Evolutionary conservation across 2,888 invertebrate species (phyloP).

Genomic region (Fragum whitleyi): DNA sequence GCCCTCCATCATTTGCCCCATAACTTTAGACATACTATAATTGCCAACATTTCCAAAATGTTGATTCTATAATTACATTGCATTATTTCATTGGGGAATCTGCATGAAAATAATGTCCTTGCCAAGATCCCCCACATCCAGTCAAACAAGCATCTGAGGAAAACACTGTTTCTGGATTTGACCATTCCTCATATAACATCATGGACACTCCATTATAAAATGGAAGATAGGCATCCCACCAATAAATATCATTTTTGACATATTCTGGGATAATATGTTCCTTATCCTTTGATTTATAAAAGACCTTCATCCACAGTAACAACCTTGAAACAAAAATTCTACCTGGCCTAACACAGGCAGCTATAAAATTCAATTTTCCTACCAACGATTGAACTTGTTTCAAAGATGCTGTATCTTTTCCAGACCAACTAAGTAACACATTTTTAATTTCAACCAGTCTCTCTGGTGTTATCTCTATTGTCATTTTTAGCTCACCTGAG

Average conservation of each 20-base stretch:
- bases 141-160: neutral
- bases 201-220: neutral
- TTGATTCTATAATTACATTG: neutral
- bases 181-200: neutral
- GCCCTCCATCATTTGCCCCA: slow-evolving; percentile 4
- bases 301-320: neutral
- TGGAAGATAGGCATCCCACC: neutral
- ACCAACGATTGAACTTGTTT: neutral
- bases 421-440: no score
- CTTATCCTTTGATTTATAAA: neutral
- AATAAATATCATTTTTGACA: neutral
- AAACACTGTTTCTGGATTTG: neutral
- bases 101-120: neutral
- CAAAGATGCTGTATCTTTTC: neutral
- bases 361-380: neutral
- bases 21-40: neutral
- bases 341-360: slow-evolving; percentile 2
- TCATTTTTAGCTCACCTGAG: neutral
- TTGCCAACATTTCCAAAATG: neutral
- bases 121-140: neutral
- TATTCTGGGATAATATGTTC: neutral
- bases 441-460: no score
- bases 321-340: neutral
- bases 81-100: neutral
- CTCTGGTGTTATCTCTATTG: neutral